These are phyloP conservation scores for Phyllotreta cruciferae DNA, from an alignment of 2,888 invertebrate genomes.

Conservation along the genomic window DNA sequence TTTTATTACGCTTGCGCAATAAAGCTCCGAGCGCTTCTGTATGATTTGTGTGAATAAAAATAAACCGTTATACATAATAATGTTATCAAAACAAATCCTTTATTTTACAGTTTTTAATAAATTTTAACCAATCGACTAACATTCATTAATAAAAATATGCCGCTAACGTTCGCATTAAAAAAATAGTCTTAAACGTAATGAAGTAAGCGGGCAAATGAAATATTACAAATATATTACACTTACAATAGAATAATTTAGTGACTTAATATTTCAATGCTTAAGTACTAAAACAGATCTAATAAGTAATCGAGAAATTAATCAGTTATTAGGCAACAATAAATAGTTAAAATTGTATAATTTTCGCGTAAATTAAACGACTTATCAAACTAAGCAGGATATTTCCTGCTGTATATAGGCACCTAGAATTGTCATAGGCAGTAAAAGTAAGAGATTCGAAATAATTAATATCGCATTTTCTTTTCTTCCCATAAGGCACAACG, in stretches of 20 bases:
- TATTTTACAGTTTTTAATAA: constrained; percentile 37
- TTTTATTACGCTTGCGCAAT: background rate
- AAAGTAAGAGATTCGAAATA: too few species aligned
- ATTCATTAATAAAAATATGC: constrained; percentile 36
- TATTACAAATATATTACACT: background rate
- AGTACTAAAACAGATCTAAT: too few species aligned
- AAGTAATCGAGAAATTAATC: background rate
- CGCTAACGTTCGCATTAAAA: constrained; percentile 25
- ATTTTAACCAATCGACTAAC: constrained; percentile 37
- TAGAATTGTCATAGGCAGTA: too few species aligned
- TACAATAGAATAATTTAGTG: too few species aligned
- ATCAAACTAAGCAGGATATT: too few species aligned
- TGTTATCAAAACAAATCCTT: constrained; percentile 32
- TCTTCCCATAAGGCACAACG: too few species aligned
- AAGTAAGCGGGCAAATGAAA: background rate
- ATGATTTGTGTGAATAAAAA: too few species aligned
- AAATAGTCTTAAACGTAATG: constrained; percentile 22
- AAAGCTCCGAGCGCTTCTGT: background rate
- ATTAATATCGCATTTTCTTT: too few species aligned
- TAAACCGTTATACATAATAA: background rate
- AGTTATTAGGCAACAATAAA: background rate
- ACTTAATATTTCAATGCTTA: too few species aligned
- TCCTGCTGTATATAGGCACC: too few species aligned
- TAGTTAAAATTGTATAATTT: too few species aligned
- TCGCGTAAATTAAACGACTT: too few species aligned